Evolutionary conservation across 2,888 invertebrate species (phyloP), one percentile per base, ranked within the genome.

Genomic region (Amaurobius ferox): DNA sequence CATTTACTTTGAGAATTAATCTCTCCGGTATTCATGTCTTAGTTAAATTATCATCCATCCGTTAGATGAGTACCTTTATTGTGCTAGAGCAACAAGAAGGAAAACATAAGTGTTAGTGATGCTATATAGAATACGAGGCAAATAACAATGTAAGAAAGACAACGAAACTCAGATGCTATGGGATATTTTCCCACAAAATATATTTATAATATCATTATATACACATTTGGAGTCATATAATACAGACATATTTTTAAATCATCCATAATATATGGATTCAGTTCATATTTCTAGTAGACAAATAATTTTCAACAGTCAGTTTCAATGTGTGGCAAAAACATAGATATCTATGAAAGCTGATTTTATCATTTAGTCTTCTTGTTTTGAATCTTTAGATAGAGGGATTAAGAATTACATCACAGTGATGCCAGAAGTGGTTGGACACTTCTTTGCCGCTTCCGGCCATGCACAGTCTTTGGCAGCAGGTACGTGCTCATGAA

Each of bases 101-200:
- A n/a, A n/a, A n/a, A 35, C 9, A 7, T 35, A 35, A 7, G 9
- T 26, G 26, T 1, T 1, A 26, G 61, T 61, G 1, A 44, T 44
- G n/a, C 6, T 48, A 35, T 35, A 9, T 5, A 35, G 9, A n/a
- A 1, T 1, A 2, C 7, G 23, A 48, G 48, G n/a, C n/a, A n/a
- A 48, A 48, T 19, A 48, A 6, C 7, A 26, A n/a, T 5, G 19
- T 26, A 23, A 70, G 13, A 70, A 11, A 44, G 28, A 28, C 19
- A 70, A 40, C 7, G 28, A 0, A n/a, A 29, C 11, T 72, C 66
- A 72, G 64, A 32, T 67, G 62, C 55, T 81, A 81, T 81, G 81
- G 81, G 81, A 81, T 39, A 23, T 55, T 5, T 11, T 83, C 83
- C 83, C 83, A 83, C 76, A 83, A 83, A 83, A 83, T 77, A 83